phyloP scores from a whole-genome alignment of 92 coral and sea anemone genomes.

The Phenganax subtilis region DNA sequence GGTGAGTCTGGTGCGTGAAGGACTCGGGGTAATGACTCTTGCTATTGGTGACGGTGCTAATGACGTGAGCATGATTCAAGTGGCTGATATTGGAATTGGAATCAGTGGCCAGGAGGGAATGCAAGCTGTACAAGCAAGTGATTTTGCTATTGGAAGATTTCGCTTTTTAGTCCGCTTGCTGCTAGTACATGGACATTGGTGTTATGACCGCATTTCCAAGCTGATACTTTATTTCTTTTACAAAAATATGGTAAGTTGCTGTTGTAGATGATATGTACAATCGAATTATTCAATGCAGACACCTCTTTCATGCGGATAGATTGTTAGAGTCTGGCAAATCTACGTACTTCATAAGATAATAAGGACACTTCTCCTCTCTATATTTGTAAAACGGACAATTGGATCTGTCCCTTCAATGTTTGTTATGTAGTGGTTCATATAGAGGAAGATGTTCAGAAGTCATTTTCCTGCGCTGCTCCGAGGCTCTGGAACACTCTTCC shows the following conservation, averaged over 20 bases:
- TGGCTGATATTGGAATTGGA: constrained; percentile 97
- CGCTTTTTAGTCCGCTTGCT: constrained; percentile 74
- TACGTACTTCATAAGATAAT: no score
- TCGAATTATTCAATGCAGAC: not conserved
- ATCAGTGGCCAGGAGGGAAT: constrained; percentile 99
- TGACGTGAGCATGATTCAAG: constrained; percentile 98
- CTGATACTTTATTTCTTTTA: constrained; percentile 94
- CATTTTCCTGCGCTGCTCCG: no score
- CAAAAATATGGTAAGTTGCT: constrained; percentile 82
- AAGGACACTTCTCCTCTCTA: no score
- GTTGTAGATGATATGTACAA: not conserved
- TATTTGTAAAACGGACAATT: no score
- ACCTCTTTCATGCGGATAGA: not conserved
- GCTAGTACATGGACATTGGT: constrained; percentile 97
- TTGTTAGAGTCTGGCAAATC: not conserved
- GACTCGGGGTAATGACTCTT: constrained; percentile 88
- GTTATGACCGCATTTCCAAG: constrained; percentile 93
- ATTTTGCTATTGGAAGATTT: constrained; percentile 97
- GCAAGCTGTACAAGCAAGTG: constrained; percentile 99
- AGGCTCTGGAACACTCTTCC: no score
- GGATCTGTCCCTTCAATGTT: no score
- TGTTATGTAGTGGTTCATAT: no score
- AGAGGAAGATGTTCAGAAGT: no score
- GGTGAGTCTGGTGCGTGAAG: constrained; percentile 85
- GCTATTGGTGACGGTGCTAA: constrained; percentile 99